A percentile compares a stretch with the other conserved stretches of the same genome.
phyloP scores from a whole-genome alignment of 2,797 vertebrate species.

The Diglossa cyanea region DNA sequence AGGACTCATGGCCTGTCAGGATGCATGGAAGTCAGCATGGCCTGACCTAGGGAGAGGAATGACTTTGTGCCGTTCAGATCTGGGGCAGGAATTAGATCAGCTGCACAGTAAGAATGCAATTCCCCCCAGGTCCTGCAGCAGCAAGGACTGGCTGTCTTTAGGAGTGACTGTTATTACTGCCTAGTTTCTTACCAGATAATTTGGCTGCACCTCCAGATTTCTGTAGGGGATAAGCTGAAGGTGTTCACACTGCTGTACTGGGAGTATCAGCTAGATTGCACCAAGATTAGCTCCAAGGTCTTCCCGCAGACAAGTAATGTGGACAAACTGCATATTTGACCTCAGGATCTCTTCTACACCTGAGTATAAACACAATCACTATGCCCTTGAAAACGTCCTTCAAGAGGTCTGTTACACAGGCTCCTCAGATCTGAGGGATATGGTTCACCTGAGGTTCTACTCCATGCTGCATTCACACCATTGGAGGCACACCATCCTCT shows the following conservation, averaged over 20 bases:
- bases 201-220: slow-evolving; percentile 36
- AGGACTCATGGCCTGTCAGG: neutral
- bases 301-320: slow-evolving; percentile 34
- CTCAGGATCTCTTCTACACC: slow-evolving; percentile 36
- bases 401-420: neutral
- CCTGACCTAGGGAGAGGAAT: neutral
- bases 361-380: slow-evolving; percentile 4
- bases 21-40: neutral
- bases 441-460: neutral
- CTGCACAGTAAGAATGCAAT: neutral
- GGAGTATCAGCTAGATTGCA: slow-evolving; percentile 51
- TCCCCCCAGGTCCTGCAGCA: neutral
- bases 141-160: slow-evolving; percentile 20
- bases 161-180: neutral
- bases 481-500: neutral
- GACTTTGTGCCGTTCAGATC: neutral
- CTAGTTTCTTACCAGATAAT: slow-evolving; percentile 38
- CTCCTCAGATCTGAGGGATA: neutral
- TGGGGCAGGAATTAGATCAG: neutral
- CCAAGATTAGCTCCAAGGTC: slow-evolving; percentile 24
- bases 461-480: rapidly evolving
- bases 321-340: slow-evolving; percentile 56
- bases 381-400: slow-evolving; percentile 49
- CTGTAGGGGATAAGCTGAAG: slow-evolving; percentile 1
- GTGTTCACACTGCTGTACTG: neutral